Percentiles rank a stretch among this genome's conserved stretches.
These are phyloP conservation scores for Theristus sp. DNA, from an alignment of 2,888 invertebrate species.

Conservation along the genomic window DNA sequence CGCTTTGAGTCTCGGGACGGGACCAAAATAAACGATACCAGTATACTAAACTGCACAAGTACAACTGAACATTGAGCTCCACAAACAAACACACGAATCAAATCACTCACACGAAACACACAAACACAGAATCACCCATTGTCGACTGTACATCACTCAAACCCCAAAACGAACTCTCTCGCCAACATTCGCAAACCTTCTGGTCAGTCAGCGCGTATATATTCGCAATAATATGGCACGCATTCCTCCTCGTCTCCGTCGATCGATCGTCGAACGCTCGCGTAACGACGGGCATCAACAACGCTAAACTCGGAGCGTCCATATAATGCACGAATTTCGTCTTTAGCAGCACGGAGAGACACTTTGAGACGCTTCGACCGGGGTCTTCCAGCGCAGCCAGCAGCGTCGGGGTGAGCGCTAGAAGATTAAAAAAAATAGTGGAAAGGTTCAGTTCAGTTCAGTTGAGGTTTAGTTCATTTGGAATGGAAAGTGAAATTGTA, in stretches of 20 bases:
- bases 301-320: constrained; percentile 87
- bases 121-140: no score
- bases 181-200: constrained; percentile 49
- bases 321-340: constrained; percentile 90
- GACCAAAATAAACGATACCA: no score
- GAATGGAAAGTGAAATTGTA: no score
- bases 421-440: not conserved
- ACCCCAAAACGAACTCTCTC: no score
- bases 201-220: constrained; percentile 98
- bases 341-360: constrained; percentile 53
- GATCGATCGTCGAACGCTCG: constrained; percentile 91
- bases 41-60: no score
- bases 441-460: no score
- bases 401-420: constrained; percentile 32
- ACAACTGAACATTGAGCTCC: no score
- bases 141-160: no score
- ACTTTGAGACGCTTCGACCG: constrained; percentile 60
- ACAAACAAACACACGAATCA: no score
- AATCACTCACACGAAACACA: no score
- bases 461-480: no score
- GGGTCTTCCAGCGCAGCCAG: constrained; percentile 69
- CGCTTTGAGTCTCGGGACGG: no score
- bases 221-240: constrained; percentile 96
- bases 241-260: constrained; percentile 95
- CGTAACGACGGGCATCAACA: constrained; percentile 98